A percentile compares a stretch with the other conserved stretches of the same genome.
Conservation (phyloP, 30 jellyfish, hydroid and myxozoan species). For the Hydractinia echinata region DNA sequence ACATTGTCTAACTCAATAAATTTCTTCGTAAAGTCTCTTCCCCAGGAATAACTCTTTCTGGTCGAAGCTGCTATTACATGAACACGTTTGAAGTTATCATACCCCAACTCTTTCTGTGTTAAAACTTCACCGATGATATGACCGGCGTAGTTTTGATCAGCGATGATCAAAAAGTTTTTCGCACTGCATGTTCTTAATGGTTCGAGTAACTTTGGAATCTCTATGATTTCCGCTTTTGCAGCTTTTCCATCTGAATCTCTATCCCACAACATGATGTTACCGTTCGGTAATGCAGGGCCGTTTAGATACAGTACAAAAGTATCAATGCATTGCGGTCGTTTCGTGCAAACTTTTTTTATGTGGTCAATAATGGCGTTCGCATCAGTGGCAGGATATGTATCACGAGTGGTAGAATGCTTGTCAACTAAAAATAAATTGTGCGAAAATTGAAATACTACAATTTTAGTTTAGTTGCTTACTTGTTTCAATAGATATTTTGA, state of each 20-base stretch:
- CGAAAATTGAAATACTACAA: no score
- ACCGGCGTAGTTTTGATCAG: constrained; percentile 97
- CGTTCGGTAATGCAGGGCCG: constrained; percentile 91
- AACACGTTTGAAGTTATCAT: constrained; percentile 41
- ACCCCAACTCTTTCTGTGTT: constrained; percentile 43
- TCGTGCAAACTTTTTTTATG: constrained; percentile 60
- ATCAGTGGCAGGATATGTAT: constrained; percentile 89
- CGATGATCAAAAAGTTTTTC: constrained; percentile 64
- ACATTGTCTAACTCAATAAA: constrained; percentile 56
- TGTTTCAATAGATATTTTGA: no score
- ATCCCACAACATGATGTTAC: constrained; percentile 91
- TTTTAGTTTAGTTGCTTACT: no score
- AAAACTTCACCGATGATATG: constrained; percentile 59
- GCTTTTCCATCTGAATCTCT: constrained; percentile 83
- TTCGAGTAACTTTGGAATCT: constrained; percentile 56
- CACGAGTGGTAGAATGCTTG: constrained; percentile 62
- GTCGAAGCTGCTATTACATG: constrained; percentile 73
- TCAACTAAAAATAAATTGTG: constrained; percentile 52
- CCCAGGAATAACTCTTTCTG: constrained; percentile 75
- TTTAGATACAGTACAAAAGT: constrained; percentile 71
- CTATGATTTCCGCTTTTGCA: constrained; percentile 66
- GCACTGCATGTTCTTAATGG: constrained; percentile 77
- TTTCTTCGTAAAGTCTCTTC: constrained; percentile 65
- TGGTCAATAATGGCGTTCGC: constrained; percentile 68
- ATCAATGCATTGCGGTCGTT: constrained; percentile 60